A percentile compares a stretch with the other conserved stretches of the same genome.
These are phyloP conservation scores for Pantherophis vulpinus DNA, from an alignment of 2,797 vertebrate species.

Conservation along the genomic window DNA sequence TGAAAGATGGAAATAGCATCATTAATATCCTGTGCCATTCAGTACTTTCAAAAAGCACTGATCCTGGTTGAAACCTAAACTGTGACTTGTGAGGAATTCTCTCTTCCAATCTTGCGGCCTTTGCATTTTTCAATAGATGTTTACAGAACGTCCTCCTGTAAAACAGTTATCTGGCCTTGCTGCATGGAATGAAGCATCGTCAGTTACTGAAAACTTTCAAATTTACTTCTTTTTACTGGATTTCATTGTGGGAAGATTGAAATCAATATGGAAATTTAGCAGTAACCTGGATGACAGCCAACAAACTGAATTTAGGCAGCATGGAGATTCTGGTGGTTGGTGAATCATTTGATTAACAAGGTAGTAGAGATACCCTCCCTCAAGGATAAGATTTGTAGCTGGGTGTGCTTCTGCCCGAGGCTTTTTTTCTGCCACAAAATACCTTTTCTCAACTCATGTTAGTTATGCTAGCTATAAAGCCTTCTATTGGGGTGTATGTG, in stretches of 20 bases:
- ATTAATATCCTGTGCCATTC: not conserved
- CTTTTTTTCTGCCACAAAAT: not conserved
- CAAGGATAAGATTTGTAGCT: not conserved
- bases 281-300: not conserved
- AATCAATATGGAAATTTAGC: not conserved
- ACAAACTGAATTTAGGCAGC: not conserved
- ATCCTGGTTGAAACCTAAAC: not conserved
- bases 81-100: not conserved
- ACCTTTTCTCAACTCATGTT: not conserved
- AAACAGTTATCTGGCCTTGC: not conserved
- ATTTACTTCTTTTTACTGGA: not conserved
- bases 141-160: not conserved
- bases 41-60: not conserved
- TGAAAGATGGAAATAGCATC: not conserved
- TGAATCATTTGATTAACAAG: not conserved
- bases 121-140: not conserved
- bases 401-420: not conserved
- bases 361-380: not conserved
- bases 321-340: not conserved
- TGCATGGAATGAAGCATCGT: not conserved
- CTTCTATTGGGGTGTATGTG: not conserved
- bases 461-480: too few relatives aligned
- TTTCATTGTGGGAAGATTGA: not conserved
- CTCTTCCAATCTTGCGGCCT: not conserved
- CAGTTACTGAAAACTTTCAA: not conserved